Conservation (phyloP, 2,888 invertebrate species). For the Trichacis sp. region DNA sequence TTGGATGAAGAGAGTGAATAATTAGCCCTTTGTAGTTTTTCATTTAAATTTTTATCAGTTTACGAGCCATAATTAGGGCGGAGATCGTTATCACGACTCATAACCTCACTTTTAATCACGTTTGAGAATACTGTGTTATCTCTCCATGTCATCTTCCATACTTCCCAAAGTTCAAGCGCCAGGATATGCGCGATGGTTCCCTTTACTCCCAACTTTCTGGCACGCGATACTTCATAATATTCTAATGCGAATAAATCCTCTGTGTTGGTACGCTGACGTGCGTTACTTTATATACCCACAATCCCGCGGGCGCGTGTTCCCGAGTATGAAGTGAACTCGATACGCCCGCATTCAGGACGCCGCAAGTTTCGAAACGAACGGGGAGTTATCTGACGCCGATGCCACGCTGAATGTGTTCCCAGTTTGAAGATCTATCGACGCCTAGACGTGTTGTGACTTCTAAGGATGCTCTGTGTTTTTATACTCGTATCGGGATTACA, state of each 20-base stretch:
- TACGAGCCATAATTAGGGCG: no score
- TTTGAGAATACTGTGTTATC: conserved; percentile 24
- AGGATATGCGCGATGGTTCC: not conserved
- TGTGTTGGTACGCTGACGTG: conserved; percentile 25
- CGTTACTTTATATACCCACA: conserved; percentile 33
- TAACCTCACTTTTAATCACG: conserved; percentile 17
- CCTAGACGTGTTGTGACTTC: not conserved
- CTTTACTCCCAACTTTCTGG: conserved; percentile 40
- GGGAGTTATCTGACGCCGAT: conserved; percentile 27
- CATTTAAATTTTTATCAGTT: no score
- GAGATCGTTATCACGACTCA: not conserved
- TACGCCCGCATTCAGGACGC: conserved; percentile 36
- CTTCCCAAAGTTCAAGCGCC: conserved; percentile 33
- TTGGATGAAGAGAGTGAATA: not conserved
- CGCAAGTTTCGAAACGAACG: conserved; percentile 39
- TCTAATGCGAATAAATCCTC: conserved; percentile 35
- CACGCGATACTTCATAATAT: conserved; percentile 43
- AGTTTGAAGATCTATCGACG: conserved; percentile 27
- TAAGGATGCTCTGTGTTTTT: not conserved
- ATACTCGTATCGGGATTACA: no score
- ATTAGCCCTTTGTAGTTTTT: no score
- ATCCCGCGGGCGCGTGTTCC: conserved; percentile 27
- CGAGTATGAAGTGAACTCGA: conserved; percentile 36
- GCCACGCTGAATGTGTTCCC: conserved; percentile 13
- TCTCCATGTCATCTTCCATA: conserved; percentile 32